Base-by-base conservation (phyloP, 1,140 invertebrate species). In the Telenomus remus region DNA sequence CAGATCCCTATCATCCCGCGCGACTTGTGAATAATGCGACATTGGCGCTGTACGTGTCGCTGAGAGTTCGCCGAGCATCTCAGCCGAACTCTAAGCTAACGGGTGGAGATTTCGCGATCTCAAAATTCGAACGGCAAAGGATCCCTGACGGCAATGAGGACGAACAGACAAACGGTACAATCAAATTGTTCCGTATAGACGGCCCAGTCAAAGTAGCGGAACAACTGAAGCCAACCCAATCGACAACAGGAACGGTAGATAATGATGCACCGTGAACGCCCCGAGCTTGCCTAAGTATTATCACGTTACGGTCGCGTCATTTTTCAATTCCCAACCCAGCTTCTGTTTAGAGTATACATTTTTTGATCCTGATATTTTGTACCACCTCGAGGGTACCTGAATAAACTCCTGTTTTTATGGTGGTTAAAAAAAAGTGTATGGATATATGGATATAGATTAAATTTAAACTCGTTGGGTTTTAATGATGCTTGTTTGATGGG, bases 41-140 rank as follows among this genome's bases (percentile, higher is more conserved):
- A 81, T 27, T 83, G 82, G 81, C 81, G 74, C 73, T 79, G 68
- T 79, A 80, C 78, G 79, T 84, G 78, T 83, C 79, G 79, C 68
- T 68, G 63, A 59, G 59, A 61, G 37, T 54, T 14, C 33, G 6
- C 13, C 44, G 35, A 14, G 13, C 35, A 48, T n/a, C 11, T 27
- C 19, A 27, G 19, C 19, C 19, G 19, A 27, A 27, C 19, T 27
- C n/a, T n/a, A n/a, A n/a, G n/a, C n/a, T n/a, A n/a, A n/a, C n/a
- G 19, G 19, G 6, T 27, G 19, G 19, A n/a, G n/a, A 27, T 27
- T 27, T 27, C 19, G 19, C 6, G 19, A 27, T 27, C 19, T 27
- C 19, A 6, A 27, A 6, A 27, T 27, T 27, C 19, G 2, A 27
- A 27, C 19, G 6, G 19, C 2, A 27, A 27, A 27, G 19, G 2